Percentiles rank a stretch among this genome's conserved stretches.
phyloP scores from a whole-genome alignment of 1,140 invertebrate genomes.

The Whitmania pigra region DNA sequence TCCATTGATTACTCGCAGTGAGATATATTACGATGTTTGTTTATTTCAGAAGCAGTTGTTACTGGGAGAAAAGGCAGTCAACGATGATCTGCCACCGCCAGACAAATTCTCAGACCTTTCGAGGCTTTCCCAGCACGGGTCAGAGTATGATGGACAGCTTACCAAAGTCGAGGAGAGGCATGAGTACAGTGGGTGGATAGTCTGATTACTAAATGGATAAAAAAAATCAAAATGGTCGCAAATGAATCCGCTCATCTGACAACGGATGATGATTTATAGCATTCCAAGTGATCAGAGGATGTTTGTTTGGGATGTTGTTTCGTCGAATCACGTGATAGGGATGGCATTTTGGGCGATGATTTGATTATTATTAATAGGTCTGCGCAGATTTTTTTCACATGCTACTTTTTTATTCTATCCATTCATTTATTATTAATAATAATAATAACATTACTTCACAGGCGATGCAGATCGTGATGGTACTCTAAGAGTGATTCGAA shows the following conservation, averaged over 20 bases:
- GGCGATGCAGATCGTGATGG: neutral
- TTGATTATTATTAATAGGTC: no score
- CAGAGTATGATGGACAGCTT: neutral
- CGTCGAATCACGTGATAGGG: no score
- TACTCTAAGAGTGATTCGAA: neutral
- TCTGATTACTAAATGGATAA: no score
- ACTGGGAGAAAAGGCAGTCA: constrained; percentile 4
- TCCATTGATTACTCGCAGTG: no score
- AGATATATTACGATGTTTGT: neutral
- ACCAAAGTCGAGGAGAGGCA: neutral
- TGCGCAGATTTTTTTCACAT: no score
- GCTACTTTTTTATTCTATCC: neutral
- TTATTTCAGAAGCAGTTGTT: neutral
- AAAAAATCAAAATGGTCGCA: no score
- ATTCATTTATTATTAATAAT: neutral
- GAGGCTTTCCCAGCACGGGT: neutral
- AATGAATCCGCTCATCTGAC: no score
- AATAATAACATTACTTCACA: neutral
- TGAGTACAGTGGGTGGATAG: neutral
- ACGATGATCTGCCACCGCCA: neutral
- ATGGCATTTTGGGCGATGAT: no score
- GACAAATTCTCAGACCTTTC: neutral
- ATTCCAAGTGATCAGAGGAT: no score
- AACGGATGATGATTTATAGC: no score
- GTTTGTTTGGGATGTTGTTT: no score